These are phyloP conservation scores for Hymenopus coronatus DNA, from an alignment of 2,888 invertebrate genomes.

Conservation along the genomic window DNA sequence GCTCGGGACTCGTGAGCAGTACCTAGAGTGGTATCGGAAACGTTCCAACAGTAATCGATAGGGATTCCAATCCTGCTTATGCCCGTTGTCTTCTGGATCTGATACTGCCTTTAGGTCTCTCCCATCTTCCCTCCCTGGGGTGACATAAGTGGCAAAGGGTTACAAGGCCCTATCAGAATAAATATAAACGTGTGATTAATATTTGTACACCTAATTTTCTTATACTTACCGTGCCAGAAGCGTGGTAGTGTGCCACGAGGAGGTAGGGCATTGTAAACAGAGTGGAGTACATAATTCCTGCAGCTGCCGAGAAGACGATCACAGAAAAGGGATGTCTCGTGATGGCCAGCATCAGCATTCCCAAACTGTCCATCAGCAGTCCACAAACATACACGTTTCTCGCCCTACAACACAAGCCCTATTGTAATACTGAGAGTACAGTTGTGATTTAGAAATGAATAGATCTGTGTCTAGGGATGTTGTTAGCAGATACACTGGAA, in stretches of 20 bases:
- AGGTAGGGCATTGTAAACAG: conserved; percentile 96
- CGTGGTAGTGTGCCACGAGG: conserved; percentile 90
- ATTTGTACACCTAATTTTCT: background rate
- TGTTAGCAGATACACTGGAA: no score
- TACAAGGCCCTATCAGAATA: background rate
- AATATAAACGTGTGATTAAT: background rate
- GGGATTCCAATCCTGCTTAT: no score
- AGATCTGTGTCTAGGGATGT: no score
- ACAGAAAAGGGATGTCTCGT: conserved; percentile 74
- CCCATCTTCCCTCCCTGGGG: no score
- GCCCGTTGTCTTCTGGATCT: no score
- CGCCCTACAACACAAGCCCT: conserved; percentile 62
- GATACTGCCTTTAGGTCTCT: no score
- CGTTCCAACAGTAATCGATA: no score
- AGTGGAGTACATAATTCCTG: conserved; percentile 96
- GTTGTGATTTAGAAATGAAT: no score
- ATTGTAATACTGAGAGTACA: no score
- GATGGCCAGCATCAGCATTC: conserved; percentile 85
- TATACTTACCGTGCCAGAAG: conserved; percentile 74
- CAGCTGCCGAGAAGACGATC: conserved; percentile 86
- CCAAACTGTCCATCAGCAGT: conserved; percentile 80
- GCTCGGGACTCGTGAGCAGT: no score
- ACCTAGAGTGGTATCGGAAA: no score
- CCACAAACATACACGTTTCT: conserved; percentile 85
- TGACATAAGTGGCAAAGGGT: no score